These are phyloP conservation scores for Eudyptes chrysolophus DNA, from an alignment of 2,113 vertebrate genomes.

Conservation along the genomic window DNA sequence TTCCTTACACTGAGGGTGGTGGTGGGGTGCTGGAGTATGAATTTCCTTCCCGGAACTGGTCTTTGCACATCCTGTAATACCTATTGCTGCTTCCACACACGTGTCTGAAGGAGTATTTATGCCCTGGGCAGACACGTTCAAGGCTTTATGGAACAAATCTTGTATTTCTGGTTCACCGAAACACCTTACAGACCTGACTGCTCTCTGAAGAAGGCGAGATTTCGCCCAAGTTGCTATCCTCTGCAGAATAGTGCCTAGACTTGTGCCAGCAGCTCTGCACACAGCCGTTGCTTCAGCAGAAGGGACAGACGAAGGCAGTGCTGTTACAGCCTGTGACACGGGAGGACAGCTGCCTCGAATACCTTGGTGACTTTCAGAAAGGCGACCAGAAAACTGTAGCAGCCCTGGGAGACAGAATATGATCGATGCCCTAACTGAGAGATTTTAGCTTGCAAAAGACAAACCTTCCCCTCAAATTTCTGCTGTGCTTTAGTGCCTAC, in stretches of 20 bases:
- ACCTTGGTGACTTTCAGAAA: neutral
- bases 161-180: neutral
- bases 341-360: neutral
- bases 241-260: neutral
- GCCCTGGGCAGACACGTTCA: neutral
- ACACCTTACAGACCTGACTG: neutral
- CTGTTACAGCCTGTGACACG: neutral
- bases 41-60: neutral
- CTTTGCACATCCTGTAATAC: neutral
- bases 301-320: neutral
- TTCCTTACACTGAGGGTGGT: neutral
- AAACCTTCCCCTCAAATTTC: neutral
- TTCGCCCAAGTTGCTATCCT: neutral
- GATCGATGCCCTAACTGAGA: neutral
- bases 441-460: neutral
- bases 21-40: neutral
- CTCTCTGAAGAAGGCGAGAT: neutral
- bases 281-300: neutral
- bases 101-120: neutral
- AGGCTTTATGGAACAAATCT: neutral
- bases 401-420: neutral
- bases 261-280: neutral
- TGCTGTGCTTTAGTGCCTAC: conserved; percentile 31
- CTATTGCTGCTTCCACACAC: neutral
- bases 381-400: neutral